Evolutionary conservation across 2,888 invertebrate species (phyloP), one percentile per base, ranked within the genome.

Genomic region (Caenorhabditis sp.): DNA sequence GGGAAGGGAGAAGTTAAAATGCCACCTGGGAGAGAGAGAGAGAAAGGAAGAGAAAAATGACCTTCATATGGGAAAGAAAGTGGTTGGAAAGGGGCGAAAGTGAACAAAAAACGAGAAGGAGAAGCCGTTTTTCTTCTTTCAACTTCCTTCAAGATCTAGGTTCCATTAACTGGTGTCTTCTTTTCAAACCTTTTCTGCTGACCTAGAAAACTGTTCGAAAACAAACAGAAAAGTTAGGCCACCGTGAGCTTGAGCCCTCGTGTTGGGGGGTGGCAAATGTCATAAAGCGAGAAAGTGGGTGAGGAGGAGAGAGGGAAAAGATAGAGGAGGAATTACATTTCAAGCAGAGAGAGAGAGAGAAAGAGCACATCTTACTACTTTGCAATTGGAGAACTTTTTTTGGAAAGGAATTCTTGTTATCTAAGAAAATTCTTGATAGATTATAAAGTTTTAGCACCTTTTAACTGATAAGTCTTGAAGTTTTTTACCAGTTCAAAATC

Each of bases 101-200:
- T 6, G 19, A 47, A 19, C 28, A 41, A 51, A 54, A 73, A 35
- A 41, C 16, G 58, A 41, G 41, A 69, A 44, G 54, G 44, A 70
- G 70, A 64, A 61, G 59, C 58, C 51, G 19, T 24, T 51, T 51
- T 51, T 28, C n/a, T 24, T 54, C 19, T 26, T 41, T 69, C 56
- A 5, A n/a, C 19, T 38, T 56, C 24, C 38, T 22, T 44, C 14
- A 8, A 47, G 0, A 31, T n/a, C n/a, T n/a, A n/a, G n/a, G 44
- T 68, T 28, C 47, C 26, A 66, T 75, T 75, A 66, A 66, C 66
- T 75, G 74, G 64, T 64, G 31, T 38, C 74, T 61, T 61, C 49
- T 22, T 56, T 58, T 59, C 7, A 47, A 47, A 19, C 22, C 26
- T 41, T 24, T 63, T 63, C 31, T 14, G 44, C n/a, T 47, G 47